Evolutionary conservation across 2,888 invertebrate genomes (phyloP).

Genomic region (Eilema griseolum): DNA sequence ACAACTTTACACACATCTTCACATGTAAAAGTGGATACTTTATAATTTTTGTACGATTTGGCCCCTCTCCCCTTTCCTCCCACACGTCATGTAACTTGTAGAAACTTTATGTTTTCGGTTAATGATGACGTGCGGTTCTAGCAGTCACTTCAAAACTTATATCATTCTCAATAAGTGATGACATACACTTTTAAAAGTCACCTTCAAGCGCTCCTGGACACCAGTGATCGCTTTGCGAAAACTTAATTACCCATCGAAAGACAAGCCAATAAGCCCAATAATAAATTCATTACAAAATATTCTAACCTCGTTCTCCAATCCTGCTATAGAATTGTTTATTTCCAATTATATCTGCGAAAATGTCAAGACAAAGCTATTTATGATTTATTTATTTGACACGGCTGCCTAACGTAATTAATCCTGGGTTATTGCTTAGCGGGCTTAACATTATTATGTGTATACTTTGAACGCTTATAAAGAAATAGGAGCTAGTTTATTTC

Average conservation of each 20-base stretch:
- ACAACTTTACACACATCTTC: no score
- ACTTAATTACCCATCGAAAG: not conserved
- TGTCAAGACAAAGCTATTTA: constrained; percentile 6
- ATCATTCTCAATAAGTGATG: not conserved
- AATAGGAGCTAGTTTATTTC: constrained; percentile 24
- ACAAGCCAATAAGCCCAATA: not conserved
- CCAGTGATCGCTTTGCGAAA: not conserved
- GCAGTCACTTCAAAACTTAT: not conserved
- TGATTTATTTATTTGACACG: constrained; percentile 11
- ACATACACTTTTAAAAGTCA: not conserved
- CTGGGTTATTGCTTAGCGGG: not conserved
- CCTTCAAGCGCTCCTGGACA: not conserved
- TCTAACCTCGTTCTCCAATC: not conserved
- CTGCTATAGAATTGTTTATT: not conserved
- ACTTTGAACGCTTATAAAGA: constrained; percentile 19
- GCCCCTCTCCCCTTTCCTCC: no score
- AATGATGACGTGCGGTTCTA: no score
- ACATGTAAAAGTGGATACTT: no score
- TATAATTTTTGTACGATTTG: no score
- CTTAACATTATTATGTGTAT: constrained; percentile 7
- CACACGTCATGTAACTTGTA: no score
- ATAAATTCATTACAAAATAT: not conserved
- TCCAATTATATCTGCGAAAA: constrained; percentile 9
- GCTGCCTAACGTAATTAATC: constrained; percentile 15
- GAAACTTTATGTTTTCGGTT: no score